These are phyloP conservation scores for Ridgeia piscesae DNA, from an alignment of 1,140 invertebrate genomes.

Conservation along the genomic window DNA sequence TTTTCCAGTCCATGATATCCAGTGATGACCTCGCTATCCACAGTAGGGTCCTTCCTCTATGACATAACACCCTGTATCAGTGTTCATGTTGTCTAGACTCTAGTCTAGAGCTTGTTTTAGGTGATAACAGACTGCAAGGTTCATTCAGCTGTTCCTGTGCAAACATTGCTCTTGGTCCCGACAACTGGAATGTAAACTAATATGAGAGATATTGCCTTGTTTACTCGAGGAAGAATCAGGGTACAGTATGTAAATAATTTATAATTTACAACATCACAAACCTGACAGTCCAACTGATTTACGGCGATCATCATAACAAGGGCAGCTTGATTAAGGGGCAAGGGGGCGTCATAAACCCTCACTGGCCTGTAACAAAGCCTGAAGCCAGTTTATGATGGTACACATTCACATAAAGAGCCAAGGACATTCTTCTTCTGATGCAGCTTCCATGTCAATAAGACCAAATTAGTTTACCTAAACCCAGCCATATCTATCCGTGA, in stretches of 20 bases:
- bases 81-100: no score
- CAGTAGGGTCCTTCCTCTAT: no score
- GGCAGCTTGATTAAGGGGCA: neutral
- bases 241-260: neutral
- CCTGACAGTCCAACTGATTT: neutral
- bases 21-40: no score
- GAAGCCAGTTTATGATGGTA: neutral
- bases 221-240: neutral
- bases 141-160: neutral
- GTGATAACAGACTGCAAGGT: no score
- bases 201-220: neutral
- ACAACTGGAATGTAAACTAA: neutral
- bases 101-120: no score
- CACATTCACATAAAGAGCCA: neutral
- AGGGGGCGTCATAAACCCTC: neutral
- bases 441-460: neutral
- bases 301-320: neutral
- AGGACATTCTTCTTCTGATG: neutral
- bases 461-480: neutral
- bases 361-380: neutral
- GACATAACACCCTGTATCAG: no score
- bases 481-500: neutral
- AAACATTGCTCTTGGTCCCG: neutral
- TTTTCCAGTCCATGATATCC: no score
- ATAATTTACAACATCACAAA: no score